Percentiles rank a stretch among this genome's conserved stretches.
These are phyloP conservation scores for Laticauda colubrina DNA, from an alignment of 2,113 vertebrate species.

Conservation along the genomic window DNA sequence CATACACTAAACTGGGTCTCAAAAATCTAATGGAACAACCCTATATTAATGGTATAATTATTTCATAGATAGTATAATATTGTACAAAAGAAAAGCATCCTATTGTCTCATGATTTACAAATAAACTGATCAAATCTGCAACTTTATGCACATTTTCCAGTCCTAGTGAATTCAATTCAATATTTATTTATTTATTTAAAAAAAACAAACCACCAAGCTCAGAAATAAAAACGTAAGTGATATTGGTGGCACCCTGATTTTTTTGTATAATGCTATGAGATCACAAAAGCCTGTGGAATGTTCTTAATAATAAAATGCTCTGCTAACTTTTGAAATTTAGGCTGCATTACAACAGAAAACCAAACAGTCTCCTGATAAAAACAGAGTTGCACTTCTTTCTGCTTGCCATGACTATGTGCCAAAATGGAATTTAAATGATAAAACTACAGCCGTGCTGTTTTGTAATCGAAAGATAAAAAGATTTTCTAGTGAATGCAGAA, in stretches of 20 bases:
- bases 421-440: slow-evolving; percentile 26
- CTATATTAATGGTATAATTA: not conserved
- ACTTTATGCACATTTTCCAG: not conserved
- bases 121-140: not conserved
- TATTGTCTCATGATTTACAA: not conserved
- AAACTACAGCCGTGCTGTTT: slow-evolving; percentile 7
- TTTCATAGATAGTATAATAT: not conserved
- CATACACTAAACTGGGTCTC: not conserved
- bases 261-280: not conserved
- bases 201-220: not conserved
- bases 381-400: not conserved
- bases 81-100: not conserved
- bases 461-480: slow-evolving; percentile 21
- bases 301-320: slow-evolving; percentile 11
- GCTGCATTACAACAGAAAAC: slow-evolving; percentile 6
- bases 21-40: not conserved
- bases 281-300: slow-evolving; percentile 48
- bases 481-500: slow-evolving; percentile 5
- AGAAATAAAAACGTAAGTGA: not conserved
- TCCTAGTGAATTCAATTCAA: not conserved
- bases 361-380: slow-evolving; percentile 26
- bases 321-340: slow-evolving; percentile 1
- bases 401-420: slow-evolving; percentile 19
- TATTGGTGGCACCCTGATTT: not conserved
- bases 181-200: not conserved